Evolutionary conservation across 2,113 vertebrate species (phyloP).

Genomic region (Martes martes): DNA sequence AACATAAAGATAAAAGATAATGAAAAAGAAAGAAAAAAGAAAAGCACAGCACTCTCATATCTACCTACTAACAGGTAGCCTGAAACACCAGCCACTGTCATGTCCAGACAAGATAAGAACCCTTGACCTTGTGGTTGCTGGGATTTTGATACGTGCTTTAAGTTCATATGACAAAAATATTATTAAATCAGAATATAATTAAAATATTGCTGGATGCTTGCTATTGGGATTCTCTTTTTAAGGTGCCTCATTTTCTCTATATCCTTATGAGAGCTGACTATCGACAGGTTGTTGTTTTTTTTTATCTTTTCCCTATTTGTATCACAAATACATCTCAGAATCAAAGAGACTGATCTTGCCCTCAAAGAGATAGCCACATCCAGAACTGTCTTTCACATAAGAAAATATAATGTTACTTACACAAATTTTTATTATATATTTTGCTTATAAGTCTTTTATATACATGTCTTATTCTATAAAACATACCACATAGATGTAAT

Average conservation of each 20-base stretch:
- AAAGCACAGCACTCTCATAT: not conserved
- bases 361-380: not conserved
- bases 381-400: not conserved
- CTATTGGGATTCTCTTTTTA: not conserved
- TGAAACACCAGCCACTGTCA: not conserved
- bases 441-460: not conserved
- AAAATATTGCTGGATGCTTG: conserved; percentile 35
- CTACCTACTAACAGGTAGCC: not conserved
- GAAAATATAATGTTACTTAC: not conserved
- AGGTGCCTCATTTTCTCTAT: not conserved
- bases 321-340: not conserved
- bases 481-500: not conserved
- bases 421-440: not conserved
- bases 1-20: conserved; percentile 37
- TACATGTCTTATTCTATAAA: not conserved
- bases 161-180: conserved; percentile 27
- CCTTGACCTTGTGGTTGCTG: not conserved
- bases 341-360: not conserved
- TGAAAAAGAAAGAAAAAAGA: not conserved
- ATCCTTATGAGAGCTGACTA: not conserved
- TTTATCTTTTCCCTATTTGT: not conserved
- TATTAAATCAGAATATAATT: conserved; percentile 34
- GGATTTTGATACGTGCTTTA: conserved; percentile 2
- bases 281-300: not conserved
- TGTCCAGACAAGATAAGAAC: not conserved